Percentiles rank a stretch among this genome's conserved stretches.
Conservation (phyloP, 2,888 invertebrate species). For the Cerastis leucographa region DNA sequence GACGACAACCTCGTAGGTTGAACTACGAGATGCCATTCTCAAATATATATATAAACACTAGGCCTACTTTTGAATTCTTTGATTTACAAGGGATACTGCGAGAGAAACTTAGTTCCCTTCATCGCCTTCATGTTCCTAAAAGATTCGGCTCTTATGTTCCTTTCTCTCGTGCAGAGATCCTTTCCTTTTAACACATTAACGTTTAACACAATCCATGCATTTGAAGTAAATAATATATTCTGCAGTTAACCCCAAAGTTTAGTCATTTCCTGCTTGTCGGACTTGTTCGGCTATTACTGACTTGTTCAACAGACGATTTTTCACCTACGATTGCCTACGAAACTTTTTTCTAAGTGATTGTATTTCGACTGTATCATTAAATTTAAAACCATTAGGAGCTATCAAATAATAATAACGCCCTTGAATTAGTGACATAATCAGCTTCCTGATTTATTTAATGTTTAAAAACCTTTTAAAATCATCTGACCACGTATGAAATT, state of each 20-base stretch:
- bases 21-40: too few species aligned
- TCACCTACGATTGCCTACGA: not conserved
- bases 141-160: not conserved
- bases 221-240: not conserved
- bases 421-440: conserved; percentile 18
- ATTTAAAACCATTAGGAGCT: not conserved
- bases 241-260: not conserved
- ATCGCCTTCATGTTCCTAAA: not conserved
- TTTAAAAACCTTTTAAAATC: conserved; percentile 22
- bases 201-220: not conserved
- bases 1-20: too few species aligned
- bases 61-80: conserved; percentile 27
- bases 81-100: not conserved
- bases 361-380: not conserved
- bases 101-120: not conserved
- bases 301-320: not conserved
- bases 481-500: conserved; percentile 12
- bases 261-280: not conserved
- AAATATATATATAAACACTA: too few species aligned
- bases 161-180: not conserved
- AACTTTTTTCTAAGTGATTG: not conserved
- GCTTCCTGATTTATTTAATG: conserved; percentile 12
- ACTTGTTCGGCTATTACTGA: not conserved
- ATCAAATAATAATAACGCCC: conserved; percentile 19
- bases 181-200: not conserved